These are phyloP conservation scores for Pterostichus niger DNA, from an alignment of 2,888 invertebrate genomes.

Conservation along the genomic window DNA sequence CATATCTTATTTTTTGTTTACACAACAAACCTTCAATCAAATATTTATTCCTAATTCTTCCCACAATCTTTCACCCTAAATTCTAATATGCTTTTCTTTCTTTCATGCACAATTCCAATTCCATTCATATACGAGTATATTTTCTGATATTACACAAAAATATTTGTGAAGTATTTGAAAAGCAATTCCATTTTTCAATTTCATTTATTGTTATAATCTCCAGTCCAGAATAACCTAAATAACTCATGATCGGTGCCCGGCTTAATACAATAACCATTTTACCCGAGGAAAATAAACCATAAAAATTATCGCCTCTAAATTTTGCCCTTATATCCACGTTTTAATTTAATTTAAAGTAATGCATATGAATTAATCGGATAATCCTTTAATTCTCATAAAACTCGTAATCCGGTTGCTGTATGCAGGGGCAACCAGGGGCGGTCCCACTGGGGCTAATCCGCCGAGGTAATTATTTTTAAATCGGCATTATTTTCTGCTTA, in stretches of 20 bases:
- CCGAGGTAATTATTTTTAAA: slow-evolving; percentile 56
- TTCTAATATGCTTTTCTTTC: too few species aligned
- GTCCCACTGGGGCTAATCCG: slow-evolving; percentile 34
- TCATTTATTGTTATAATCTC: too few species aligned
- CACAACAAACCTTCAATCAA: too few species aligned
- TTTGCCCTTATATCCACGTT: slow-evolving; percentile 16
- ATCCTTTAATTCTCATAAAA: slow-evolving; percentile 57
- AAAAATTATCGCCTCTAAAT: slow-evolving; percentile 34
- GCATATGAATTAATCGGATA: slow-evolving; percentile 60
- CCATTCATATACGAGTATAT: too few species aligned
- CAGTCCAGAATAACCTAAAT: too few species aligned
- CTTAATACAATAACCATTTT: not conserved
- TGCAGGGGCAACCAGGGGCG: slow-evolving; percentile 24
- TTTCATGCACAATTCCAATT: not conserved
- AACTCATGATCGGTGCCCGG: too few species aligned
- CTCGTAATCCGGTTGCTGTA: slow-evolving; percentile 29
- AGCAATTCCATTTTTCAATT: too few species aligned
- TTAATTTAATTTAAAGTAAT: slow-evolving; percentile 60
- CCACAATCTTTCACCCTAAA: too few species aligned
- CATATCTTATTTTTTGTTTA: too few species aligned
- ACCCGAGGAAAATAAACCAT: slow-evolving; percentile 6
- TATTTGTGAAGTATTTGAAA: too few species aligned
- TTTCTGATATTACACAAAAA: too few species aligned
- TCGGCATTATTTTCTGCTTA: slow-evolving; percentile 57
- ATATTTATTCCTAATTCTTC: too few species aligned